Evolutionary conservation across 2,888 invertebrate genomes (phyloP), one percentile per base, ranked within the genome.

Genomic region (Epinotia demarniana): DNA sequence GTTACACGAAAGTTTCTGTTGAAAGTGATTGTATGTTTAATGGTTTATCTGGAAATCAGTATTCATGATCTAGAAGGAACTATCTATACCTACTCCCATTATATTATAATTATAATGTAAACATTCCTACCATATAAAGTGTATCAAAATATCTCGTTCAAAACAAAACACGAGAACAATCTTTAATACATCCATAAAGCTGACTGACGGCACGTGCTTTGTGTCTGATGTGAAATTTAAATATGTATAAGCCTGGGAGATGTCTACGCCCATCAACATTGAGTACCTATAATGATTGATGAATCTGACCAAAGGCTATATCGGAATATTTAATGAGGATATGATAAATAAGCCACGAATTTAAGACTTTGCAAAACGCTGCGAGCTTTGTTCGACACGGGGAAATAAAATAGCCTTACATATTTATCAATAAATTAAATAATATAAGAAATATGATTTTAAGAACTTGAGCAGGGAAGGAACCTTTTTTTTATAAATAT

Each of bases 201-300:
- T 49, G 27, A 33, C 53, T 77, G 76, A 74, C 77, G 81, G 82
- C 86, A 81, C 83, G 81, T 80, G 77, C 78, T 67, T 75, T 74
- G 74, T 78, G 76, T 76, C 82, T 80, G 80, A 81, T 78, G 67
- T 77, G 72, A 78, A 78, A 77, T 80, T 81, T 85, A 81, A 83
- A 85, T 86, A 86, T 87, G 83, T 84, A 85, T 83, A 77, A 80
- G 81, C 72, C 60, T 33, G 61, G 76, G 79, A 82, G 80, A 81
- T 80, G 77, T 66, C 68, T 71, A 64, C 70, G 75, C 75, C 63
- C 75, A 72, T 75, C 57, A 75, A 60, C 67, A 46, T 61, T 72
- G 67, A 62, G 62, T 67, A 72, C 66, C 61, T 67, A 67, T 64
- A 69, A 68, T 79, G 74, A 78, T 76, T 77, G 78, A 79, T 77